These are phyloP conservation scores for Cirrhinus mrigala DNA, from an alignment of 2,797 vertebrate species.

Conservation along the genomic window DNA sequence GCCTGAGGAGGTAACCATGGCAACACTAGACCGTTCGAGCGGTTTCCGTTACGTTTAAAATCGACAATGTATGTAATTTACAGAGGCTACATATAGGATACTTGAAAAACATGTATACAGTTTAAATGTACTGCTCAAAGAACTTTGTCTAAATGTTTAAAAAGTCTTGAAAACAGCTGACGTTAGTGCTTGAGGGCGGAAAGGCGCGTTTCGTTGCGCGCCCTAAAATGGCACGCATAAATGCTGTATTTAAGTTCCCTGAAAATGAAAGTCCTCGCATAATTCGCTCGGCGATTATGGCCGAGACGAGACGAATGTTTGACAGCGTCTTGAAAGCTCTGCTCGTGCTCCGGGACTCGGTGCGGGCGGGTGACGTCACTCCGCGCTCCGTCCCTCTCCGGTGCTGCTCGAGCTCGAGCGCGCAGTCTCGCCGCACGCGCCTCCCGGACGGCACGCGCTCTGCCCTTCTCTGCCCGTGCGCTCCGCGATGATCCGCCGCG, in stretches of 20 bases:
- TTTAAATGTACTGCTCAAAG: too few relatives aligned
- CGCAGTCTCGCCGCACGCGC: conserved; percentile 34
- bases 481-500: conserved; percentile 25
- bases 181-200: background rate
- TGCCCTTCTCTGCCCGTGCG: background rate
- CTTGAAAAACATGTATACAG: too few relatives aligned
- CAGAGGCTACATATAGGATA: too few relatives aligned
- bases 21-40: too few relatives aligned
- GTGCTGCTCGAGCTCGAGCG: conserved; percentile 29
- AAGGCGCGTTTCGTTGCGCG: background rate
- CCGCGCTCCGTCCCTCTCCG: conserved; percentile 26
- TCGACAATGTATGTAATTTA: too few relatives aligned
- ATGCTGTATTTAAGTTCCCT: background rate
- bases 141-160: background rate
- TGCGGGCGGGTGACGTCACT: conserved; percentile 28
- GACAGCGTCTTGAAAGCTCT: background rate
- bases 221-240: background rate
- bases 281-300: background rate
- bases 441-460: conserved; percentile 20
- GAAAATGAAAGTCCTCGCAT: background rate
- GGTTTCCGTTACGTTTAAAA: too few relatives aligned
- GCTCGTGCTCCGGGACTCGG: background rate
- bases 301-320: background rate
- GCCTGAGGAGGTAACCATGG: too few relatives aligned
- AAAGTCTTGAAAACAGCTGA: background rate